phyloP scores from a whole-genome alignment of 2,797 vertebrate genomes.

The Emys orbicularis region DNA sequence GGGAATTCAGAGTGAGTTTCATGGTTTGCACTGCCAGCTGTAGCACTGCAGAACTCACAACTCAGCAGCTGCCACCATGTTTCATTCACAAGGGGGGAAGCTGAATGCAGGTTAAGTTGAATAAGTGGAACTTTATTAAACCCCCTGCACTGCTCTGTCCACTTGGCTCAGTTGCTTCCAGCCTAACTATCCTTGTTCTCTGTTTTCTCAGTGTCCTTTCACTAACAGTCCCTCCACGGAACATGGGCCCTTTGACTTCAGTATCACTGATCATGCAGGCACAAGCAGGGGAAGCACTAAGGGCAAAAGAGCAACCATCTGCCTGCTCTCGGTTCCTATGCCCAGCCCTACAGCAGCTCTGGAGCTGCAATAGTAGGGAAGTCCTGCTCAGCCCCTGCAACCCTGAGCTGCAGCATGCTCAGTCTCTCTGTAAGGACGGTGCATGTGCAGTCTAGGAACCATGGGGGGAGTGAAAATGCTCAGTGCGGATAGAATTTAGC shows the following conservation, averaged over 20 bases:
- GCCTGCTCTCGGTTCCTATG: not conserved
- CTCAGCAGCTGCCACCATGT: not conserved
- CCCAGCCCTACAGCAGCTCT: not conserved
- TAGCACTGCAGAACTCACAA: not conserved
- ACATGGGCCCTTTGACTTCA: not conserved
- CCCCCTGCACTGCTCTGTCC: not conserved
- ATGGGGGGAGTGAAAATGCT: not conserved
- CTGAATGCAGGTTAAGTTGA: not conserved
- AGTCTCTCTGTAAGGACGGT: not conserved
- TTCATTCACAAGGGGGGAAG: not conserved
- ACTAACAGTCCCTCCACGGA: too few species aligned
- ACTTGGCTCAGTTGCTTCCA: not conserved
- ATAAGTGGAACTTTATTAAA: not conserved
- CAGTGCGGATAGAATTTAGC: not conserved
- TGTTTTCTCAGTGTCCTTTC: not conserved
- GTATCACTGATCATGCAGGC: not conserved
- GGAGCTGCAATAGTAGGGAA: not conserved
- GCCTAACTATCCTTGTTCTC: not conserved
- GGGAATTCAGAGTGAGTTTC: not conserved
- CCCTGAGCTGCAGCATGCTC: not conserved
- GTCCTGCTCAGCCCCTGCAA: not conserved
- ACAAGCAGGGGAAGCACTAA: not conserved
- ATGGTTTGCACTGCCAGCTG: not conserved
- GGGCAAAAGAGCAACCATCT: not conserved
- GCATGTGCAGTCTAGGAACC: not conserved